phyloP scores from a whole-genome alignment of 2,113 vertebrate species.

The Leucoraja erinaceus region DNA sequence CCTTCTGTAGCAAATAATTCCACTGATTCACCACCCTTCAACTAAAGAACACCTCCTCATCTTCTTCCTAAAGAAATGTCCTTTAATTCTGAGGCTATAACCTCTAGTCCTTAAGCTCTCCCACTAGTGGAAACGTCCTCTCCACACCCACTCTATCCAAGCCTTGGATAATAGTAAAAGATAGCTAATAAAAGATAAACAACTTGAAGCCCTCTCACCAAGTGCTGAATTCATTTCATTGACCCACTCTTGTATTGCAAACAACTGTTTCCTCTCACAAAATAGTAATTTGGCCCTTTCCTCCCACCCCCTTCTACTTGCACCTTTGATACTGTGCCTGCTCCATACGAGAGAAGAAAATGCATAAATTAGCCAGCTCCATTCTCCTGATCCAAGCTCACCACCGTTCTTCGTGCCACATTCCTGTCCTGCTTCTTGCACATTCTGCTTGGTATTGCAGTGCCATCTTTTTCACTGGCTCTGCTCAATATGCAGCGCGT shows the following conservation, averaged over 20 bases:
- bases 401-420: neutral
- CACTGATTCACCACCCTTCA: too few species aligned
- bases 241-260: neutral
- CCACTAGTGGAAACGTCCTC: too few species aligned
- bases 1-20: too few species aligned
- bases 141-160: too few species aligned
- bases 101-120: too few species aligned
- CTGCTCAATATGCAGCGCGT: neutral
- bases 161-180: too few species aligned
- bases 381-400: neutral
- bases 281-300: neutral
- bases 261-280: neutral
- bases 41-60: too few species aligned
- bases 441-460: neutral
- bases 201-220: neutral
- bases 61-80: too few species aligned
- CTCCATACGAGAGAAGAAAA: neutral
- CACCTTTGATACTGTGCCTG: neutral
- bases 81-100: too few species aligned
- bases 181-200: too few species aligned
- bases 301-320: too few species aligned
- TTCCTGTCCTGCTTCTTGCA: neutral
- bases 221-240: neutral
- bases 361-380: neutral
- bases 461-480: neutral